phyloP scores from a whole-genome alignment of 2,797 vertebrate species.

The Sarcoramphus papa region DNA sequence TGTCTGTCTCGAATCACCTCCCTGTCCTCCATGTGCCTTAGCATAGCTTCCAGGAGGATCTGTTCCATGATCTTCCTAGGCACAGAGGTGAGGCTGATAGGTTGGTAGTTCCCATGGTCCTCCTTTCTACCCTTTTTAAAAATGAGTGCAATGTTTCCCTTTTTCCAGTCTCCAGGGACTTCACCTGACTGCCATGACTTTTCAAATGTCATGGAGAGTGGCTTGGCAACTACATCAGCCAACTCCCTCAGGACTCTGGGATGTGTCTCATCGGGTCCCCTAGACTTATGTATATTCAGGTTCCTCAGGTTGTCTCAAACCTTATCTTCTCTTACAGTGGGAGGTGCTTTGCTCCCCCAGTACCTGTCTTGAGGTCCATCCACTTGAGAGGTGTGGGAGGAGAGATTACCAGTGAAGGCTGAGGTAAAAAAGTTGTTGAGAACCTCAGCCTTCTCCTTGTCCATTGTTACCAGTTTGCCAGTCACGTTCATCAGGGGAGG shows the following conservation, averaged over 20 bases:
- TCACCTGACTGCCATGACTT: not conserved
- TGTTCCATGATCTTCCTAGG: not conserved
- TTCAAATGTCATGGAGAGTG: not conserved
- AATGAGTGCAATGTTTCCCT: not conserved
- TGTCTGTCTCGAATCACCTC: not conserved
- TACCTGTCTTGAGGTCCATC: not conserved
- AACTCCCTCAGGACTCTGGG: not conserved
- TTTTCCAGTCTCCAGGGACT: not conserved
- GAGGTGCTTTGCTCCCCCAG: not conserved
- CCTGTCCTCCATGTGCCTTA: not conserved
- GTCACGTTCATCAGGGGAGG: rapidly evolving
- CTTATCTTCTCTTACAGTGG: not conserved
- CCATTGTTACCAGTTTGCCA: not conserved
- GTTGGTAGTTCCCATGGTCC: not conserved
- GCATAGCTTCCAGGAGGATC: not conserved
- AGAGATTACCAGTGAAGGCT: not conserved
- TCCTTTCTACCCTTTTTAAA: not conserved
- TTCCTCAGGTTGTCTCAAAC: not conserved
- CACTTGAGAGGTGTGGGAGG: not conserved
- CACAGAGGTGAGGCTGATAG: not conserved
- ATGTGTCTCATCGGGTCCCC: not conserved
- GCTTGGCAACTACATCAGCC: not conserved
- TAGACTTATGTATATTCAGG: not conserved
- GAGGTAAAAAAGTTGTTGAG: not conserved
- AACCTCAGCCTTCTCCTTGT: not conserved